Evolutionary conservation across 2,888 invertebrate genomes (phyloP), one percentile per base, ranked within the genome.

Genomic region (Octonoba sinensis): DNA sequence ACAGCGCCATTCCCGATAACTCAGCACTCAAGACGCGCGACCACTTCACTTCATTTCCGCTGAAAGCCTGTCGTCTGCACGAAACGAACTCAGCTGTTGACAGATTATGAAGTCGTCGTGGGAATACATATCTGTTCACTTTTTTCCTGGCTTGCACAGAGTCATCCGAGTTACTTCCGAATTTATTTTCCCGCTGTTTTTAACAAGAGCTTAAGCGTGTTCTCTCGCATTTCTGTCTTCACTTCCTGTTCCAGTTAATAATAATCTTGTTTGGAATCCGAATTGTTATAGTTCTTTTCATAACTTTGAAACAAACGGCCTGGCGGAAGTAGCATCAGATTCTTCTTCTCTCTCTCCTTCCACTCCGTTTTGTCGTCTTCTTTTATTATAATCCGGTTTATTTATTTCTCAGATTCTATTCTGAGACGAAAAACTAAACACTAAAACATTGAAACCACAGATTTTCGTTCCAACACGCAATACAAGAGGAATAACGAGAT

Each of bases 61-160:
- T 62, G 64, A 62, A 62, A 51, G 60, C 67, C 46, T 73, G 73
- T 79, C 73, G 60, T 73, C 73, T 79, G 46, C 59, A 16, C 57
- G 47, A 64, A 79, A 79, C 46, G 69, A 73, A 73, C 49, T 73
- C 73, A 73, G 62, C 69, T 73, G 79, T 51, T 71, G 73, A 79
- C 79, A 79, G 73, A 79, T 79, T 79, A 79, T 79, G 73, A 79
- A 69, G 79, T 60, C 64, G 46, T 76, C 47, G n/a, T 11, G 76
- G 24, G 51, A 47, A 49, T 36, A 56, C 69, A 73, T 79, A 69
- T 79, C 69, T 73, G 73, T 73, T 71, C 72, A 47, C 18, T 46
- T 13, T 73, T 67, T 79, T 56, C 62, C 57, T 22, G 20, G 15
- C 54, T 11, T 36, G 59, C 36, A 51, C 57, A 51, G 27, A 27